Conservation (phyloP, 2,797 vertebrate species). For the Sebastes matsubarae region DNA sequence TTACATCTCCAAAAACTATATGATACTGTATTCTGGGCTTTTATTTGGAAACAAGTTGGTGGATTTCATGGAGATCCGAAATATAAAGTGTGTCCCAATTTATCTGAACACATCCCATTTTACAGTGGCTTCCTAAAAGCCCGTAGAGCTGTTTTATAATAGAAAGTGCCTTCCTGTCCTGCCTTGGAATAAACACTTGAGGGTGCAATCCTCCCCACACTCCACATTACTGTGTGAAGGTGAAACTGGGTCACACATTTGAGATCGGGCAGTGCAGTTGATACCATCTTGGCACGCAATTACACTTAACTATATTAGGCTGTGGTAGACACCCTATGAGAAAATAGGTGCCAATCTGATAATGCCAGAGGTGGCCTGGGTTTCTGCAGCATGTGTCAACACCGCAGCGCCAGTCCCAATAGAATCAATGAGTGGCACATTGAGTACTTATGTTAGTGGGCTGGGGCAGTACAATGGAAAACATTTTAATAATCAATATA, state of each 20-base stretch:
- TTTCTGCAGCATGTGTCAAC: background rate
- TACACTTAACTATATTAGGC: conserved; percentile 33
- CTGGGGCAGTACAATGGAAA: background rate
- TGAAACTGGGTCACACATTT: conserved; percentile 29
- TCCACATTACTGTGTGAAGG: background rate
- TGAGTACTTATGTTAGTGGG: background rate
- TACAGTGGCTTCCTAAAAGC: background rate
- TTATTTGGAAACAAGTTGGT: background rate
- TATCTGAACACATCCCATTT: background rate
- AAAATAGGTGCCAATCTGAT: conserved; percentile 4
- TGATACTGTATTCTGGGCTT: too few relatives aligned
- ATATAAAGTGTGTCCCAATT: background rate
- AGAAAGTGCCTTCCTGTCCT: background rate
- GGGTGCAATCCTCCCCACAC: background rate
- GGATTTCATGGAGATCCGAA: background rate
- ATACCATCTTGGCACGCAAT: conserved; percentile 42
- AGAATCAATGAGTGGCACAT: too few relatives aligned
- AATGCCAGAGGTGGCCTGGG: conserved; percentile 33
- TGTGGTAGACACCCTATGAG: background rate
- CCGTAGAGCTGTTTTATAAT: background rate
- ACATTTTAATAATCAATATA: background rate
- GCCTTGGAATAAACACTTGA: conserved; percentile 16
- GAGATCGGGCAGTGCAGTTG: conserved; percentile 38
- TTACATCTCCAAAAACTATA: background rate
- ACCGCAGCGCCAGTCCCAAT: background rate